Conservation (phyloP, 2,888 invertebrate species). For the Caenorhabditis drosophilae region DNA sequence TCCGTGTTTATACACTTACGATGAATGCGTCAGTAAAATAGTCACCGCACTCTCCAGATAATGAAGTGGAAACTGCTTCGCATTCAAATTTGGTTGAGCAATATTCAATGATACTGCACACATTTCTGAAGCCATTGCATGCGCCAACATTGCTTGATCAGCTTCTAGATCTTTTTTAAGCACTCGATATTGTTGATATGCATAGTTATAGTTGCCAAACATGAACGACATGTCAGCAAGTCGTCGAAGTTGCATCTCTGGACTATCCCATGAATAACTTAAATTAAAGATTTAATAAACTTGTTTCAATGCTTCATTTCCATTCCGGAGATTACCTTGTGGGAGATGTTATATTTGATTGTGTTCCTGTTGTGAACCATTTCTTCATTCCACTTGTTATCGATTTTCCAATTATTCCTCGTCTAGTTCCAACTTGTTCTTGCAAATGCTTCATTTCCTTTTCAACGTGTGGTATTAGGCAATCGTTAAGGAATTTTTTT, state of each 20-base stretch:
- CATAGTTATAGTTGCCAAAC: conserved; percentile 74
- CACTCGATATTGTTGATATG: conserved; percentile 82
- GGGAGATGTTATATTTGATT: conserved; percentile 16
- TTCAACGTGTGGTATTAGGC: conserved; percentile 83
- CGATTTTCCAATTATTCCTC: conserved; percentile 32
- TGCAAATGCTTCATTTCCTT: conserved; percentile 79
- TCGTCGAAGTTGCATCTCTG: conserved; percentile 89
- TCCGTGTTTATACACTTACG: conserved; percentile 11
- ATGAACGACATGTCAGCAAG: conserved; percentile 94
- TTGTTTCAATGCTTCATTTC: no score
- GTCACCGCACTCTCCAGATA: conserved; percentile 89
- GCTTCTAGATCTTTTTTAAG: conserved; percentile 94
- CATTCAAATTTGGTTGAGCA: conserved; percentile 76
- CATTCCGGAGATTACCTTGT: no score
- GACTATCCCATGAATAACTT: conserved; percentile 73
- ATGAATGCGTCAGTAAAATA: conserved; percentile 15
- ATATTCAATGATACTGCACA: conserved; percentile 53
- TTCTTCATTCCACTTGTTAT: conserved; percentile 38
- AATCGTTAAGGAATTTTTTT: conserved; percentile 16
- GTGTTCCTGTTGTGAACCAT: conserved; percentile 39
- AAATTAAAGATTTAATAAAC: no score
- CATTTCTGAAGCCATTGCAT: conserved; percentile 81
- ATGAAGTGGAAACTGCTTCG: conserved; percentile 72
- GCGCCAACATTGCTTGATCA: conserved; percentile 93
- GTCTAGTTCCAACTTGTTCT: conserved; percentile 76